Percentiles rank a stretch among this genome's conserved stretches.
phyloP scores from a whole-genome alignment of 2,797 vertebrate species.

The Atherinosoma microstoma region DNA sequence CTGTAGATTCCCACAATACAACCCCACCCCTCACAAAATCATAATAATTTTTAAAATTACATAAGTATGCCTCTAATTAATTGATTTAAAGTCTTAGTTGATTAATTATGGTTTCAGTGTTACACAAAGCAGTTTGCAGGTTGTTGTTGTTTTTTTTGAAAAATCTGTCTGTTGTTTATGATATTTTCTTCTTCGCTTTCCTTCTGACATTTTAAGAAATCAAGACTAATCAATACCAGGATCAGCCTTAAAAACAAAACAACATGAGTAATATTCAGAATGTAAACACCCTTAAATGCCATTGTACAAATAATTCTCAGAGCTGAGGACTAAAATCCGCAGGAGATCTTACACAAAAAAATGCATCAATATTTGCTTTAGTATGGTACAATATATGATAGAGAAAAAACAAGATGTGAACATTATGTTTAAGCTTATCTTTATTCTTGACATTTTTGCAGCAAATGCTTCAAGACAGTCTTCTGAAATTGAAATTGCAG shows the following conservation, averaged over 20 bases:
- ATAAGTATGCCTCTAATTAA: background rate
- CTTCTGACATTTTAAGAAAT: constrained; percentile 14
- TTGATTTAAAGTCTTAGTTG: background rate
- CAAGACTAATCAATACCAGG: constrained; percentile 18
- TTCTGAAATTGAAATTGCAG: too few species aligned
- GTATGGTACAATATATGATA: background rate
- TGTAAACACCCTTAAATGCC: constrained; percentile 24
- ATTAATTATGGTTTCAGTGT: background rate
- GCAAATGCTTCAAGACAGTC: background rate
- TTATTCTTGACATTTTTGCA: background rate
- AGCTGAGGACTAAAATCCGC: background rate
- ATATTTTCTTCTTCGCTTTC: background rate
- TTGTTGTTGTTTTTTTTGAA: background rate
- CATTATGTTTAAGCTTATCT: background rate
- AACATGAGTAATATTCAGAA: constrained; percentile 6
- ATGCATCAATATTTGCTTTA: background rate
- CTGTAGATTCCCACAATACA: too few species aligned
- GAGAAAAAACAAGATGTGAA: constrained; percentile 4
- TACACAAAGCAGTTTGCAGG: background rate
- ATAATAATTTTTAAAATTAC: background rate
- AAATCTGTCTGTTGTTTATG: background rate
- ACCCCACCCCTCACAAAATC: background rate
- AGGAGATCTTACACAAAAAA: background rate
- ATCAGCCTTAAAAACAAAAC: constrained; percentile 11
- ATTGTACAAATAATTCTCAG: background rate